Evolutionary conservation across 2,113 vertebrate species (phyloP).

Genomic region (Pithys albifrons): DNA sequence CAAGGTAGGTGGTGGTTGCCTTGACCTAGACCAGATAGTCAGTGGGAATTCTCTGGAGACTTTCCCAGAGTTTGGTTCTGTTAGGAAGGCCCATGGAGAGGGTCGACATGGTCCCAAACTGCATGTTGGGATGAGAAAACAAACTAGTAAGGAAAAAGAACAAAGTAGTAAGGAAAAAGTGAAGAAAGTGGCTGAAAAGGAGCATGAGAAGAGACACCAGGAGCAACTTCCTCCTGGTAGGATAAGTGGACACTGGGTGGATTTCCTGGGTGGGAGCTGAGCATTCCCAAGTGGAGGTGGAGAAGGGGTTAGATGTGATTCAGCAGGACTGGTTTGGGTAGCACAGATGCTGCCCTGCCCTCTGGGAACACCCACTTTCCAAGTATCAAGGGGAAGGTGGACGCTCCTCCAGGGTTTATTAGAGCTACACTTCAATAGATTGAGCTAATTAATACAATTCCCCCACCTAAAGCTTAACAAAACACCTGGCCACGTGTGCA

Average conservation of each 20-base stretch:
- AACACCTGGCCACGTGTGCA: fast-evolving
- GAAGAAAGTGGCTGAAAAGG: not conserved
- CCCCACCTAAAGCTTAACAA: not conserved
- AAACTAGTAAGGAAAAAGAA: not conserved
- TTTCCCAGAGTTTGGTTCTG: not conserved
- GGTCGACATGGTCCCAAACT: not conserved
- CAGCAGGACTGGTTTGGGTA: not conserved
- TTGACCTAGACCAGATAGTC: not conserved
- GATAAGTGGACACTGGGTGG: not conserved
- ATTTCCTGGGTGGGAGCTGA: not conserved
- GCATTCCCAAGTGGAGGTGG: not conserved
- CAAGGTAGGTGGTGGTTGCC: not conserved
- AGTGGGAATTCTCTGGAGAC: not conserved
- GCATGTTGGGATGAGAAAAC: not conserved
- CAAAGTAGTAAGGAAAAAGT: not conserved
- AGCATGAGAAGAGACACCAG: not conserved
- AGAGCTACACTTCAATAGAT: not conserved
- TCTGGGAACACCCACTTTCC: not conserved
- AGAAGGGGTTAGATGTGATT: not conserved
- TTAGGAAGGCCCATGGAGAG: not conserved
- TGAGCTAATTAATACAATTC: not conserved
- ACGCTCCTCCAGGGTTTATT: not conserved
- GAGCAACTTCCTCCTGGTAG: not conserved
- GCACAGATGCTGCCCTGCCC: not conserved
- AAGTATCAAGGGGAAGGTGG: not conserved